Base-by-base conservation (phyloP, 2,113 vertebrate species). In the Actenoides hombroni region DNA sequence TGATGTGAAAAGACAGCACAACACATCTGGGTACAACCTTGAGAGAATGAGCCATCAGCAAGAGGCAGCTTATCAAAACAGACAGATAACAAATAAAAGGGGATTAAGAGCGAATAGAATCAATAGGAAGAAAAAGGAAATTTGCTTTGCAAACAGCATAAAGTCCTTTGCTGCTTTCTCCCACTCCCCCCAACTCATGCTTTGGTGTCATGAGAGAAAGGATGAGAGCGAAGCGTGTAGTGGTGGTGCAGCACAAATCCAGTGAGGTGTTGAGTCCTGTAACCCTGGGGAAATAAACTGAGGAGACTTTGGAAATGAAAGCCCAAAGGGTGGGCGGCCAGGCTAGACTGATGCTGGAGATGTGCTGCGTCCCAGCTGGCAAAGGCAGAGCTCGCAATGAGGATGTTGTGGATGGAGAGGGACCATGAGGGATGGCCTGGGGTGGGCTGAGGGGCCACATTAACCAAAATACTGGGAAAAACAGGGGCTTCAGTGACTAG, bases 21-120 rank as follows among this genome's bases (percentile, higher is more conserved):
- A 82, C 86, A 73, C 74, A 95, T 85, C 74, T 89, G 81, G 40
- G 39, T 44, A 31, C 0, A 13, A 85, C 91, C 89, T 92, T 91
- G 92, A 63, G 81, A 76, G 54, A 90, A 76, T 0, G 16, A 87
- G 77, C 59, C 60, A 8, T 40, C 1, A 4, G 51, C 75, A 77
- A 88, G 60, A 1, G 1, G 40, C 77, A 59, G 81, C 67, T 92
- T 60, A 94, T 85, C 8, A 9, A 64, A 96, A 93, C 0, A 0
- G 88, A 87, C 69, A 91, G 80, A 85, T 77, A 87, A 87, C 67
- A 92, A 96, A 95, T 89, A 63, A 69, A 92, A 79, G 59, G 60
- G 56, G 69, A 93, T 92, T 82, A 87, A 73, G 77, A 85, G 48
- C 0, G 1, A 85, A 56, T 25, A 73, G 63, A 93, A 96, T 91